Evolutionary conservation across 2,797 vertebrate species (phyloP), one percentile per base, ranked within the genome.

Genomic region (Enteromius afrohamiltoni): DNA sequence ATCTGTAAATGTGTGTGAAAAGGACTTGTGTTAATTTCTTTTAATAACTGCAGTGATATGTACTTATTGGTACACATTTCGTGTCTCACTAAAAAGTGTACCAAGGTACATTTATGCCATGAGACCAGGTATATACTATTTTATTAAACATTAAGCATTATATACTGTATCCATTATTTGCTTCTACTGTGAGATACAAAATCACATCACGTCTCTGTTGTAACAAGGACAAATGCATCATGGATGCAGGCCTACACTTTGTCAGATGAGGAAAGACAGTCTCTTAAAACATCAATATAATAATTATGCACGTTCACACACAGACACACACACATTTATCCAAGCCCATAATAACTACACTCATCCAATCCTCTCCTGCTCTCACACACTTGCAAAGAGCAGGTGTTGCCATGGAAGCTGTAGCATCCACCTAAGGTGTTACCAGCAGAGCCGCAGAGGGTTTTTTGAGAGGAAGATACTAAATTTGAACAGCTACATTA

Each of bases 361-460:
- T 82, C 79, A 79, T 79, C 70, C 75, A 71, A 73, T 71, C 83
- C 23, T 21, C 19, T 67, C 79, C 73, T 64, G 31, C 75, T 76
- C 75, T 73, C 47, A 79, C 73, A 78, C 80, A 85, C 79, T 84
- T 76, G 85, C 82, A 89, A 81, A 89, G 85, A 82, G 81, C 87
- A 89, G 89, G 42, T 58, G 93, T 94, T 93, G 92, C 89, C 93
- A 94, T 94, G 92, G 91, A 91, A 93, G 90, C 92, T 74, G 80
- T 77, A 77, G 89, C 69, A 90, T 80, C 67, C 69, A 60, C 90
- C 89, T 76, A 70, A 69, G 80, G n/a, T 83, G 80, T 86, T 77
- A 90, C 90, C 90, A 90, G 89, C 88, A 91, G 64, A 49, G 60
- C 34, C 51, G 31, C 51, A 62, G 26, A 58, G 68, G 21, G 58